A percentile compares a stretch with the other conserved stretches of the same genome.
These are phyloP conservation scores for Sphenopsis melanotis DNA, from an alignment of 2,797 vertebrate genomes.

Conservation along the genomic window DNA sequence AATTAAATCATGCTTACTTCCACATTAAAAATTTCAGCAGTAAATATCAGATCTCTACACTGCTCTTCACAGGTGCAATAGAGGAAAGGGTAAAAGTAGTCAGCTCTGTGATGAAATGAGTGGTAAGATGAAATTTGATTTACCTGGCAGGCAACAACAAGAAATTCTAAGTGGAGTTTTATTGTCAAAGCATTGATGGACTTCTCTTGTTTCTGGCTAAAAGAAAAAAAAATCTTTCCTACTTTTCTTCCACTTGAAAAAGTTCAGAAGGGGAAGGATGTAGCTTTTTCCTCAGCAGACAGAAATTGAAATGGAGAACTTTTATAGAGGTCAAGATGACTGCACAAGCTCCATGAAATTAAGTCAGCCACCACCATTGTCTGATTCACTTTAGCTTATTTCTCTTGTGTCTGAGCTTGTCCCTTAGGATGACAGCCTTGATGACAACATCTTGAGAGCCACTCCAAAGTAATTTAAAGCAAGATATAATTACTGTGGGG, in stretches of 20 bases:
- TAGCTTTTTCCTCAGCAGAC: background rate
- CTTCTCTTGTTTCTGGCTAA: background rate
- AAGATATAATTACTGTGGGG: background rate
- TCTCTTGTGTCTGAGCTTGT: background rate
- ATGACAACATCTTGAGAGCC: background rate
- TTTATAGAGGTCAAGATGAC: background rate
- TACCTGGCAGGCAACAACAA: background rate
- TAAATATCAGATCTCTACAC: background rate
- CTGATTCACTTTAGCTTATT: background rate
- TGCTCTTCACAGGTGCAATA: background rate
- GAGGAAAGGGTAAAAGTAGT: background rate
- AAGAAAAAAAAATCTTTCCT: background rate
- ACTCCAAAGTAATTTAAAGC: constrained; percentile 11
- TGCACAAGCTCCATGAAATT: background rate
- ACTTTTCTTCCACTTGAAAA: background rate
- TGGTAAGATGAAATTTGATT: background rate
- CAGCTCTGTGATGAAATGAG: background rate
- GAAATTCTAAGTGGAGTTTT: background rate
- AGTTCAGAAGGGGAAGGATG: background rate
- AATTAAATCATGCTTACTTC: background rate
- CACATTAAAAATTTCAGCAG: background rate
- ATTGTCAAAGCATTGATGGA: background rate
- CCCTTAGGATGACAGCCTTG: background rate
- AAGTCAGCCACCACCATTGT: background rate
- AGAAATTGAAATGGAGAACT: background rate